These are phyloP conservation scores for Lithophane semibrunnea DNA, from an alignment of 2,888 invertebrate genomes.

Conservation along the genomic window DNA sequence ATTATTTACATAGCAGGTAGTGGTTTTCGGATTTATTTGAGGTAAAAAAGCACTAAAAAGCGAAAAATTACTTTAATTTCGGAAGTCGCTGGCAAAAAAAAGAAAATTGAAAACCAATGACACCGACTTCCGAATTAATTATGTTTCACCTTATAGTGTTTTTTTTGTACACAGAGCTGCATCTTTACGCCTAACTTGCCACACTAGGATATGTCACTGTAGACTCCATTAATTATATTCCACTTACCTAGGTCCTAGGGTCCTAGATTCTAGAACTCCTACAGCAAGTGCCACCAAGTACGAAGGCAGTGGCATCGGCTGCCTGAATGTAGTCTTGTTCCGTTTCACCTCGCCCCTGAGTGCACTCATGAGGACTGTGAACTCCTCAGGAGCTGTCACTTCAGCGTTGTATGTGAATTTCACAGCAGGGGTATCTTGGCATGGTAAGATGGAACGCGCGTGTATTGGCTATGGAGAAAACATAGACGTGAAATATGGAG, in stretches of 20 bases:
- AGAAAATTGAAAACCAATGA: too few relatives aligned
- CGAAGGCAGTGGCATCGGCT: constrained; percentile 96
- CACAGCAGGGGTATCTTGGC: constrained; percentile 97
- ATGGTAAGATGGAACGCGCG: constrained; percentile 96
- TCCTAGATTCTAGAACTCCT: constrained; percentile 94
- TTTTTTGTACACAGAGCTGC: not conserved
- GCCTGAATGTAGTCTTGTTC: constrained; percentile 91
- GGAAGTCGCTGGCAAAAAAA: too few relatives aligned
- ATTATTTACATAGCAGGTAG: too few relatives aligned
- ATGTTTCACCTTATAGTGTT: too few relatives aligned
- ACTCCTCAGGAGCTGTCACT: constrained; percentile 93
- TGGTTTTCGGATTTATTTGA: too few relatives aligned
- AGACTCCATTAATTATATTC: not conserved
- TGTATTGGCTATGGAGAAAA: constrained; percentile 93
- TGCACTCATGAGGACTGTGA: constrained; percentile 97
- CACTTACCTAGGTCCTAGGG: constrained; percentile 92
- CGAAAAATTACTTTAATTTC: too few relatives aligned
- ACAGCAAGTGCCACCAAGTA: constrained; percentile 97
- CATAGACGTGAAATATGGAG: not conserved
- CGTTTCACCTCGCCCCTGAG: constrained; percentile 88
- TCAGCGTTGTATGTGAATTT: constrained; percentile 96
- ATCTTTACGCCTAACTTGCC: not conserved
- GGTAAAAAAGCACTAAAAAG: too few relatives aligned
- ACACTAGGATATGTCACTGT: too few relatives aligned
- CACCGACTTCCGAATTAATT: too few relatives aligned